Evolutionary conservation across 2,888 invertebrate species (phyloP), one percentile per base, ranked within the genome.

Genomic region (Busseola fusca): DNA sequence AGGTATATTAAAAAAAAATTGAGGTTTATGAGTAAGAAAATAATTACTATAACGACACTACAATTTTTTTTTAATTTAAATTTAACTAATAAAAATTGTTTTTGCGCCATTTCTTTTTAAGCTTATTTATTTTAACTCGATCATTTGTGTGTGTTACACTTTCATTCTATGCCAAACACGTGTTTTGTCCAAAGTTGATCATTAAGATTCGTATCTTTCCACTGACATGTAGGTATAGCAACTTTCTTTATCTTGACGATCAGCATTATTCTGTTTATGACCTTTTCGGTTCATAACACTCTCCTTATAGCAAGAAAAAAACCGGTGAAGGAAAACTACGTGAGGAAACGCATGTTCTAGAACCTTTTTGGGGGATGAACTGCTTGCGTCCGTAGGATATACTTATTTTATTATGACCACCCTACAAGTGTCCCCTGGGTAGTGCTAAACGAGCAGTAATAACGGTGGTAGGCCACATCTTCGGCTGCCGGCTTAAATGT

Each of bases 211-310:
- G 21, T 57, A 30, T 68, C 10, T 63, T 76, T 57, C 40, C 34
- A 42, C 68, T 66, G 16, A n/a, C 5, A 40, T 21, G 45, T n/a
- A n/a, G n/a, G n/a, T 30, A 21, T 5, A 40, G 12, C 57, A 21
- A 69, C 57, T 74, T 76, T 76, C 69, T 52, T 69, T 52, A 50
- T n/a, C 16, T 59, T 16, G 25, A 21, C 3, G 6, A 45, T 45
- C 18, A 10, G 16, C 3, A 18, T 14, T 40, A 40, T 30, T 45
- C 18, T 9, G 14, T 16, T 27, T 37, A 25, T 56, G 7, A 48
- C 37, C 7, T 45, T 45, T 45, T 18, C 18, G 45, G 18, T 18
- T 18, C 18, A 45, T 45, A 42, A 18, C 16, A 42, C 42, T 42
- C 42, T 42, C 5, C 16, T 42, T 42, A 18, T 45, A 18, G 18